Conservation (phyloP, 2,888 invertebrate genomes). For the Sthenelais limicola region DNA sequence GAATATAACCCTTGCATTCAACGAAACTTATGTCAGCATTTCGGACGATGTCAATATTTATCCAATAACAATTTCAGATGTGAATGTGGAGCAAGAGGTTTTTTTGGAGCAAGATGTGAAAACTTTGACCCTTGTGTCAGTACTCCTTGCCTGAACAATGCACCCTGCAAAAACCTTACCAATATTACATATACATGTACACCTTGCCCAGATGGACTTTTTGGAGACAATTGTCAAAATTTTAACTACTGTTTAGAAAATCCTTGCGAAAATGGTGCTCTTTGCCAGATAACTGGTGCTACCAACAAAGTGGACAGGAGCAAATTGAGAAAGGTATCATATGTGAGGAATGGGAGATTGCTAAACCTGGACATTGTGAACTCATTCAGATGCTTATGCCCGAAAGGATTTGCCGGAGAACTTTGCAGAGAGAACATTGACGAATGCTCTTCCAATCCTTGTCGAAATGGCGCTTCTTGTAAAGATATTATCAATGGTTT, state of each 20-base stretch:
- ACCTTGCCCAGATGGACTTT: slow-evolving; percentile 50
- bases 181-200: slow-evolving; percentile 51
- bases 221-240: slow-evolving; percentile 56
- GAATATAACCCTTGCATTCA: slow-evolving; percentile 55
- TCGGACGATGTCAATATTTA: slow-evolving; percentile 54
- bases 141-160: slow-evolving; percentile 52
- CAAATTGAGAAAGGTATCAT: background rate
- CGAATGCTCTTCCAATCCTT: slow-evolving; percentile 60
- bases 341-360: slow-evolving; percentile 16
- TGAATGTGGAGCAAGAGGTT: slow-evolving; percentile 48
- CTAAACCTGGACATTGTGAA: slow-evolving; percentile 32
- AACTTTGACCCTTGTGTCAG: slow-evolving; percentile 50
- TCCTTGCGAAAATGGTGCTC: slow-evolving; percentile 81
- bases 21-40: slow-evolving; percentile 55
- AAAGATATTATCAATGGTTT: slow-evolving; percentile 55
- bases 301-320: background rate
- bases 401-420: slow-evolving; percentile 41
- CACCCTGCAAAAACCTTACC: slow-evolving; percentile 48
- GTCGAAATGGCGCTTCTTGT: slow-evolving; percentile 74
- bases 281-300: background rate
- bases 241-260: slow-evolving; percentile 58
- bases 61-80: slow-evolving; percentile 44
- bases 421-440: slow-evolving; percentile 51
- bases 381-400: slow-evolving; percentile 41
- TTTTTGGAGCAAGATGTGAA: slow-evolving; percentile 50